Evolutionary conservation across 2,888 invertebrate genomes (phyloP).

Genomic region (Rhagophthalmus giganteus): DNA sequence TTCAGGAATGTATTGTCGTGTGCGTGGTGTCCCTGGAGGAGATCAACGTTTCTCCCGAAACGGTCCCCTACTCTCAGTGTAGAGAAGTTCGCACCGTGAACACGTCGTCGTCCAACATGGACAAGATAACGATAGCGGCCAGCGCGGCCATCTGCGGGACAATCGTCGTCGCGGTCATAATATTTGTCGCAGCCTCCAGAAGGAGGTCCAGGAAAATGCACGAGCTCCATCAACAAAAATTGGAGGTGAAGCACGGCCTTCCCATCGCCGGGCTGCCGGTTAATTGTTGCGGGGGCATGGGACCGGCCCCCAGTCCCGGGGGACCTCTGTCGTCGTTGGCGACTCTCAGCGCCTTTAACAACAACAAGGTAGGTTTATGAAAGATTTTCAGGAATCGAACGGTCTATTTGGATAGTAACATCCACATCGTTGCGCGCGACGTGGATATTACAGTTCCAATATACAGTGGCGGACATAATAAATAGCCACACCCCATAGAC

Average conservation of each 20-base stretch:
- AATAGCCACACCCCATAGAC: too few species aligned
- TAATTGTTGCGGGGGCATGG: slow-evolving; percentile 74
- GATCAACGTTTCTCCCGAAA: slow-evolving; percentile 82
- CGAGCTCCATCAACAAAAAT: slow-evolving; percentile 67
- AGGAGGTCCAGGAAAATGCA: slow-evolving; percentile 78
- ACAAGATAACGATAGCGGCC: slow-evolving; percentile 92
- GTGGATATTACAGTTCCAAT: too few species aligned
- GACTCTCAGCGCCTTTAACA: slow-evolving; percentile 81
- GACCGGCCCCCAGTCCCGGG: slow-evolving; percentile 75
- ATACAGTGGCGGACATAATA: too few species aligned
- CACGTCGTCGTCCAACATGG: slow-evolving; percentile 86
- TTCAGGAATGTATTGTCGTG: slow-evolving; percentile 88
- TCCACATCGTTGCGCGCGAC: too few species aligned
- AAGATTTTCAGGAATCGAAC: too few species aligned
- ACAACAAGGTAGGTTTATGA: slow-evolving; percentile 81
- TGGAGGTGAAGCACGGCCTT: slow-evolving; percentile 62
- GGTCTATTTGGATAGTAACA: too few species aligned
- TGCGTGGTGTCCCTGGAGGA: slow-evolving; percentile 91
- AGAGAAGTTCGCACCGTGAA: slow-evolving; percentile 86
- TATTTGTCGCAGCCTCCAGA: slow-evolving; percentile 85
- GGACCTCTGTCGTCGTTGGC: slow-evolving; percentile 82
- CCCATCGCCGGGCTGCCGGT: slow-evolving; percentile 76
- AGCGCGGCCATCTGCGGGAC: slow-evolving; percentile 92
- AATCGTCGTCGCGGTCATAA: slow-evolving; percentile 85
- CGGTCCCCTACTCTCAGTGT: slow-evolving; percentile 83